A percentile compares a stretch with the other conserved stretches of the same genome.
phyloP scores from a whole-genome alignment of 2,888 invertebrate genomes.

The Resseliella maxima region DNA sequence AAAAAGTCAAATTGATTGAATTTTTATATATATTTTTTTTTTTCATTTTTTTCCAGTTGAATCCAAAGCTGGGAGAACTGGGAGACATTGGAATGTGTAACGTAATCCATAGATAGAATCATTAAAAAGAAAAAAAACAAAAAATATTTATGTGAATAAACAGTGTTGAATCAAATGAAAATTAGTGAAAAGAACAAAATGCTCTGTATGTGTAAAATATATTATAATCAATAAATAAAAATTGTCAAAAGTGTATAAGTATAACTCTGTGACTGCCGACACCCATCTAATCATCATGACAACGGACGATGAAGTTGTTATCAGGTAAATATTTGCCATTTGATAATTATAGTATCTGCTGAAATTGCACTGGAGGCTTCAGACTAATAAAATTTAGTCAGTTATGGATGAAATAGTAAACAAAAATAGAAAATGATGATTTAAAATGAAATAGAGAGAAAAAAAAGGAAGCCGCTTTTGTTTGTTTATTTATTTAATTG shows the following conservation, averaged over 20 bases:
- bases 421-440: slow-evolving; percentile 1
- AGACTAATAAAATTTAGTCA: too few relatives aligned
- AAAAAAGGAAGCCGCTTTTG: neutral
- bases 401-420: too few relatives aligned
- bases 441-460: neutral
- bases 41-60: neutral
- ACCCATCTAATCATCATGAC: slow-evolving; percentile 27
- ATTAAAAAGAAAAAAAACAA: too few relatives aligned
- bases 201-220: neutral
- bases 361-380: too few relatives aligned
- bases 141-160: too few relatives aligned
- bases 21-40: neutral
- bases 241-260: neutral
- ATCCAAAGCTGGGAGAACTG: neutral
- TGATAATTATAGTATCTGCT: neutral
- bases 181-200: neutral
- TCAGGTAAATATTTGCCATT: slow-evolving; percentile 45
- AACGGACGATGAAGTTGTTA: slow-evolving; percentile 45
- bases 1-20: neutral
- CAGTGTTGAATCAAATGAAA: too few relatives aligned
- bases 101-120: neutral
- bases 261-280: neutral
- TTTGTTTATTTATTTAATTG: neutral
- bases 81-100: neutral
- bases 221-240: neutral